Percentiles rank a stretch among this genome's conserved stretches.
phyloP scores from a whole-genome alignment of 2,797 vertebrate genomes.

The Characodon lateralis region DNA sequence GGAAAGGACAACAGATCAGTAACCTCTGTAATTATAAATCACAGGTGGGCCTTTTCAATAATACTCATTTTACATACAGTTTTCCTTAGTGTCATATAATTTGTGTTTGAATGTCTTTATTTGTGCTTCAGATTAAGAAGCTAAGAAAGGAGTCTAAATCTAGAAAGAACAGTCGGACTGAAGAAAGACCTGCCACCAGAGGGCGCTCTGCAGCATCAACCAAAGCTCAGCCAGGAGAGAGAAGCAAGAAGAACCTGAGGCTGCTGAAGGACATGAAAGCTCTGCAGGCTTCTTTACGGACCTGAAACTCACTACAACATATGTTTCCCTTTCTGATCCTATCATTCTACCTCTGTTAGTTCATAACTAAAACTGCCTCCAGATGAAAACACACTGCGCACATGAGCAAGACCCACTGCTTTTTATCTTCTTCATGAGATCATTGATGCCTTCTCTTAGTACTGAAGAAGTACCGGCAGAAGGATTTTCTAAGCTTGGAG shows the following conservation, averaged over 20 bases:
- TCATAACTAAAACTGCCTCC: neutral
- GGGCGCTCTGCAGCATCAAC: conserved; percentile 68
- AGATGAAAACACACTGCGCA: neutral
- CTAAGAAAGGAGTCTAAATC: conserved; percentile 78
- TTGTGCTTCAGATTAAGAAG: conserved; percentile 82
- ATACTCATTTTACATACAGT: neutral
- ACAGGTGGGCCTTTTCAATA: conserved; percentile 75
- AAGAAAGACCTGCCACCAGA: conserved; percentile 73
- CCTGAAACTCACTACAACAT: conserved; percentile 61
- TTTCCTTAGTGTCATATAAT: neutral
- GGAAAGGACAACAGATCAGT: conserved; percentile 92
- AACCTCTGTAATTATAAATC: conserved; percentile 88
- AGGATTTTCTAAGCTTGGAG: neutral
- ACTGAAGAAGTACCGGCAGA: too few relatives aligned
- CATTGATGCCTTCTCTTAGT: neutral
- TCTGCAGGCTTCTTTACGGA: conserved; percentile 88
- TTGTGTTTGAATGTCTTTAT: neutral
- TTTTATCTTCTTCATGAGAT: neutral
- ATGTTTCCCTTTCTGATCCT: conserved; percentile 16
- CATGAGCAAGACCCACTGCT: neutral
- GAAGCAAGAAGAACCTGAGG: conserved; percentile 85
- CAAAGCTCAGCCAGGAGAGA: conserved; percentile 85
- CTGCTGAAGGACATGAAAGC: conserved; percentile 93
- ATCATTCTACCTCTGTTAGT: neutral
- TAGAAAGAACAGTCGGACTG: conserved; percentile 42